Conservation (phyloP, 2,113 vertebrate species). For the Ammodramus savannarum region DNA sequence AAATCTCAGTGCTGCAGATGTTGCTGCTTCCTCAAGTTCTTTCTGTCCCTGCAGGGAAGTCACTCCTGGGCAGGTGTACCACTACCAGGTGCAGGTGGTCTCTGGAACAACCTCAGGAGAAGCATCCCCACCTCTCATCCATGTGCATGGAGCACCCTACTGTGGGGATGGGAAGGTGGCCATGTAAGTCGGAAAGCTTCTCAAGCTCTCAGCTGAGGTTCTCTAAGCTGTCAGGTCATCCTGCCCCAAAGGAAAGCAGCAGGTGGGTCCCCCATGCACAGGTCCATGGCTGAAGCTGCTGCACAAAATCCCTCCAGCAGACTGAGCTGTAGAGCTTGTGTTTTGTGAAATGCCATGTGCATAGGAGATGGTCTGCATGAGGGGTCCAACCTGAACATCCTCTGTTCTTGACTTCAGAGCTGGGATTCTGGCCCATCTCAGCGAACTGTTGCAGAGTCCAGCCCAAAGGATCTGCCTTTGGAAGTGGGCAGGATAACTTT, state of each 20-base stretch:
- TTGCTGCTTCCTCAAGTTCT: not conserved
- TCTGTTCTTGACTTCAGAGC: not conserved
- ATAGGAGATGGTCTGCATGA: not conserved
- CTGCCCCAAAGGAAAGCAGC: not conserved
- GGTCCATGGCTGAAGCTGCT: not conserved
- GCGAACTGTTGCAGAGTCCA: accelerated
- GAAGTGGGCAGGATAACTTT: not conserved
- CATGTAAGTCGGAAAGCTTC: constrained; percentile 68
- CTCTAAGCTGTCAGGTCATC: not conserved
- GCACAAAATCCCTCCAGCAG: not conserved
- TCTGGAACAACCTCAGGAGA: constrained; percentile 78
- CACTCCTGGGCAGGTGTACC: constrained; percentile 76
- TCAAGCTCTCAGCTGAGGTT: not conserved
- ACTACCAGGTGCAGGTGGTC: constrained; percentile 84
- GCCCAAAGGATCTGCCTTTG: not conserved
- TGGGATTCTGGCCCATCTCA: not conserved
- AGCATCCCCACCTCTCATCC: constrained; percentile 80
- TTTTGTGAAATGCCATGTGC: not conserved
- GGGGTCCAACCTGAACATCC: not conserved
- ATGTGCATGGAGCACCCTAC: constrained; percentile 81
- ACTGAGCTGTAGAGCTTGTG: not conserved
- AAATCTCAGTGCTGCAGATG: not conserved
- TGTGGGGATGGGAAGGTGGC: constrained; percentile 87
- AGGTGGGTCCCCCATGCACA: not conserved
- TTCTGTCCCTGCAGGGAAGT: constrained; percentile 79